Percentiles rank a stretch among this genome's conserved stretches.
Evolutionary conservation across 2,797 vertebrate genomes (phyloP).

Genomic region (Bufotes viridis): DNA sequence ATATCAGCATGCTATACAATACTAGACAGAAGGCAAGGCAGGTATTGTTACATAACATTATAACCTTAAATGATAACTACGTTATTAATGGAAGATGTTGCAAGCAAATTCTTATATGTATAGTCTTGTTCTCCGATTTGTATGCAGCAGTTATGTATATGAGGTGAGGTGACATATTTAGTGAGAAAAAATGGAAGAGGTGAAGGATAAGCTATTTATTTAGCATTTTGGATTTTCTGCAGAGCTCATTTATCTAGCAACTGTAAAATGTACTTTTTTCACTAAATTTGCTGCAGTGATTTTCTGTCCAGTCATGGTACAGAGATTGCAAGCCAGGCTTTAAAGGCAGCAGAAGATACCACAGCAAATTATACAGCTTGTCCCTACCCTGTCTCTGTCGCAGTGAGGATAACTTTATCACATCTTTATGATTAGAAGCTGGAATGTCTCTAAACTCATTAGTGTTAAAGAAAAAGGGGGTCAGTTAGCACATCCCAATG

Average conservation of each 20-base stretch:
- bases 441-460: too few species aligned
- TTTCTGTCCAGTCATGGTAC: conserved; percentile 53
- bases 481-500: too few species aligned
- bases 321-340: conserved; percentile 5
- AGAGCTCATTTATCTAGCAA: conserved; percentile 18
- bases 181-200: background rate
- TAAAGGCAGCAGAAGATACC: background rate
- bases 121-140: background rate
- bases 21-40: background rate
- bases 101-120: background rate
- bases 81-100: background rate
- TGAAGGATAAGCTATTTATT: background rate
- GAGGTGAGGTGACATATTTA: background rate
- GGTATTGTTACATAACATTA: background rate
- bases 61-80: background rate
- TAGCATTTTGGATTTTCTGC: conserved; percentile 16
- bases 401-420: too few species aligned
- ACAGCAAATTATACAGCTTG: too few species aligned
- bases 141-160: background rate
- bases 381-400: too few species aligned
- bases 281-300: conserved; percentile 29
- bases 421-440: too few species aligned
- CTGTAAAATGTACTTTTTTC: conserved; percentile 7
- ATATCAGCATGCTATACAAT: background rate
- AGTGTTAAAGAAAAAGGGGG: too few species aligned